phyloP scores from a whole-genome alignment of 1,140 invertebrate genomes.

The Dendrolimus kikuchii region DNA sequence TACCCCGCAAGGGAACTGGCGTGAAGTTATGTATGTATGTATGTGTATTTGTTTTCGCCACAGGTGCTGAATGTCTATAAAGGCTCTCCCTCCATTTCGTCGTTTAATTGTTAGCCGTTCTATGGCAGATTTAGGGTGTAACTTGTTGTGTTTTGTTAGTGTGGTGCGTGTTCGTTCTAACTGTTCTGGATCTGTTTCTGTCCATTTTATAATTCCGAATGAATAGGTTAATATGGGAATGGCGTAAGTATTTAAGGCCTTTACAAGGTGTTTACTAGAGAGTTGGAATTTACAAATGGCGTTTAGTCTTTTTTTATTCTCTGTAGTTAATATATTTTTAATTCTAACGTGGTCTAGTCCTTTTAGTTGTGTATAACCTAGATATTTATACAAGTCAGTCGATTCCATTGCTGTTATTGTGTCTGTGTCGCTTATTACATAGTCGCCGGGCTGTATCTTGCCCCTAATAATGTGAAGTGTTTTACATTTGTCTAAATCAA shows the following conservation, averaged over 20 bases:
- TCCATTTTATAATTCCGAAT: constrained; percentile 23
- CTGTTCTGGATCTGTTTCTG: constrained; percentile 14
- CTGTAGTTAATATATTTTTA: constrained; percentile 13
- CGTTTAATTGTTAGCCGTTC: constrained; percentile 16
- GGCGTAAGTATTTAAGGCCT: constrained; percentile 27
- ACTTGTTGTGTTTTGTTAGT: constrained; percentile 15
- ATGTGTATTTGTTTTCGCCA: constrained; percentile 16
- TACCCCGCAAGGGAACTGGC: too few relatives aligned
- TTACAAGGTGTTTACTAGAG: constrained; percentile 11
- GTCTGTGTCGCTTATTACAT: constrained; percentile 1
- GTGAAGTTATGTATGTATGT: too few relatives aligned
- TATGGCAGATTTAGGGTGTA: constrained; percentile 23
- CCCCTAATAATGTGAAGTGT: constrained; percentile 19
- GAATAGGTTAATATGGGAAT: constrained; percentile 25
- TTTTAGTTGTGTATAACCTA: constrained; percentile 19
- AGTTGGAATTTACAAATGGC: constrained; percentile 13
- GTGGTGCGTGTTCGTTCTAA: constrained; percentile 17
- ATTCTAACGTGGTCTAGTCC: constrained; percentile 14
- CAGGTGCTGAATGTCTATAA: constrained; percentile 15
- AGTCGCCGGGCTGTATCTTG: constrained; percentile 12
- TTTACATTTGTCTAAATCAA: constrained; percentile 19
- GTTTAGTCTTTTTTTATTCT: constrained; percentile 17
- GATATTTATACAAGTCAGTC: constrained; percentile 25
- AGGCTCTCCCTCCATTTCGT: constrained; percentile 12
- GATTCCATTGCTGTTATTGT: constrained; percentile 14